Evolutionary conservation across 2,113 vertebrate genomes (phyloP), one percentile per base, ranked within the genome.

Genomic region (Hirundichthys speculiger): DNA sequence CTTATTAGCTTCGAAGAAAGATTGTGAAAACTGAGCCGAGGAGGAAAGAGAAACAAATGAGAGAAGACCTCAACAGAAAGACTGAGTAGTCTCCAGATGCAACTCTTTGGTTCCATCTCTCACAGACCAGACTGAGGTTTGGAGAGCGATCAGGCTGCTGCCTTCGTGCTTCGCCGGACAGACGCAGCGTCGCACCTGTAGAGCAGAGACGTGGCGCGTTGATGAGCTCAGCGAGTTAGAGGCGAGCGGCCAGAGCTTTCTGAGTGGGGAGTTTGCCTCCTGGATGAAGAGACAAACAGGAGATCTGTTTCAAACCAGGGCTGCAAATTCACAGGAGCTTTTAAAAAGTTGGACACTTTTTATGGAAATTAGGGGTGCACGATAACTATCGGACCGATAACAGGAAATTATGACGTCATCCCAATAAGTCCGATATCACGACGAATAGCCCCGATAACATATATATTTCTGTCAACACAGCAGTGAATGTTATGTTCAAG

Each of bases 211-310:
- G 0, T 15, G 41, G 14, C 18, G 39, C 13, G 40, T 25, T 39
- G 6, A 18, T 5, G 27, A 27, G 39, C 62, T 41, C 2, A 22
- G 19, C 3, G 60, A 21, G 3, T 86, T 74, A 93, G 30, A 93
- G 89, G 22, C 86, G 91, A 64, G 93, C 89, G 3, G 49, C 40
- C 21, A 73, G 61, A 3, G 88, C 56, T 58, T 91, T 92, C 73
- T 80, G 91, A 64, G 81, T 78, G 5, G 90, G 79, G 30, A 90
- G 82, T 54, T 82, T 91, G 61, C 93, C 92, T 76, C 91, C 93
- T 93, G 9, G 30, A 34, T 34, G 11, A 41, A 74, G 39, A 56
- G n/a, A 68, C 18, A 69, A 22, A 48, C 16, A 13, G 10, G 1
- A 25, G 16, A 15, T 48, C 30, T 47, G 16, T 14, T 46, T 39